A percentile compares a stretch with the other conserved stretches of the same genome.
These are phyloP conservation scores for Metacarcinus magister DNA, from an alignment of 2,888 invertebrate genomes.

Conservation along the genomic window DNA sequence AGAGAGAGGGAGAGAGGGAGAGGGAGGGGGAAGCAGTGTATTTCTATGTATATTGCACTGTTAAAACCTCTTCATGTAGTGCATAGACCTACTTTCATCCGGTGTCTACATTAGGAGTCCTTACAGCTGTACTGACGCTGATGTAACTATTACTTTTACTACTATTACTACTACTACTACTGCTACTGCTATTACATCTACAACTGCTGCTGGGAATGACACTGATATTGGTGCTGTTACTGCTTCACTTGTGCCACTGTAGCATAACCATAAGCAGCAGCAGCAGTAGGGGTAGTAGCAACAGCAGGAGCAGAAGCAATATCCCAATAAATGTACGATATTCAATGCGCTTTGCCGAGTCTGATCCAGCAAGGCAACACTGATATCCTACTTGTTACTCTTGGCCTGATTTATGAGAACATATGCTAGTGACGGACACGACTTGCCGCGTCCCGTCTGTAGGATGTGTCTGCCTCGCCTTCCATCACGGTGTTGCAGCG, in stretches of 20 bases:
- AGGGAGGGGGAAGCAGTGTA: neutral
- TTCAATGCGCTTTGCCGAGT: neutral
- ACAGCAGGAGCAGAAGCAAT: neutral
- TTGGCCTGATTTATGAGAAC: neutral
- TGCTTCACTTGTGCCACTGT: neutral
- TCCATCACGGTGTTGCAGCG: neutral
- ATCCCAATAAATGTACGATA: neutral
- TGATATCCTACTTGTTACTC: neutral
- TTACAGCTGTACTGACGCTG: neutral
- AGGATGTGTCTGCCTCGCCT: neutral
- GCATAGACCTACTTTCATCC: neutral
- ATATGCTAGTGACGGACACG: neutral
- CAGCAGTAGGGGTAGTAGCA: neutral
- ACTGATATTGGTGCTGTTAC: neutral
- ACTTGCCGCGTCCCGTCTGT: neutral
- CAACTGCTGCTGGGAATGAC: neutral
- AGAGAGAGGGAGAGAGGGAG: neutral
- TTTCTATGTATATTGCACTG: neutral
- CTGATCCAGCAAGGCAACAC: neutral
- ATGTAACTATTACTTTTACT: neutral
- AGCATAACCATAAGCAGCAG: neutral
- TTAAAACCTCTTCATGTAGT: neutral
- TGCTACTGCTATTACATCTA: neutral
- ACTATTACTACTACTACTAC: neutral
- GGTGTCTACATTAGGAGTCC: neutral